Evolutionary conservation across 2,888 invertebrate genomes (phyloP).

Genomic region (Agrochola macilenta): DNA sequence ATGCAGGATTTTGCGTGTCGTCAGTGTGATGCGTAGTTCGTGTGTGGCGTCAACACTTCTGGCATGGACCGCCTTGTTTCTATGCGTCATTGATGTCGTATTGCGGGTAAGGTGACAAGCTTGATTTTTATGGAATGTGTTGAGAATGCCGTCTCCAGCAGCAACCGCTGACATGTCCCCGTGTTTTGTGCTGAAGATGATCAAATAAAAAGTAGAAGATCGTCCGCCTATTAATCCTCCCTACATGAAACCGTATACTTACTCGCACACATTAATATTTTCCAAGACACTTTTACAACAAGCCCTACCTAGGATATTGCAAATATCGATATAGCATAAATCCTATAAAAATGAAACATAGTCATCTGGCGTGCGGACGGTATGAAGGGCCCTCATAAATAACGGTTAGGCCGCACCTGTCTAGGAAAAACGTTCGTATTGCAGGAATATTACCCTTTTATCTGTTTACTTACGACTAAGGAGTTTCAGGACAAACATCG

Average conservation of each 20-base stretch:
- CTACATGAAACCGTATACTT: slow-evolving; percentile 26
- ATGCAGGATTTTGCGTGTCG: too few relatives aligned
- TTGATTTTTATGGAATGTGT: not conserved
- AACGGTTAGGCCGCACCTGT: slow-evolving; percentile 79
- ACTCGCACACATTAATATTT: slow-evolving; percentile 26
- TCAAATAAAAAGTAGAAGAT: not conserved
- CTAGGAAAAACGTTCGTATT: slow-evolving; percentile 69
- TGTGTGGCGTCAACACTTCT: too few relatives aligned
- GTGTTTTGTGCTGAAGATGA: not conserved
- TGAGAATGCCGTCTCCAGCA: not conserved
- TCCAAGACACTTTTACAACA: slow-evolving; percentile 39
- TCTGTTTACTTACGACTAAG: slow-evolving; percentile 64
- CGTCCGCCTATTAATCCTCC: not conserved
- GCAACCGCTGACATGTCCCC: not conserved
- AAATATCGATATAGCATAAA: slow-evolving; percentile 72
- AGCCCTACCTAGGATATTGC: slow-evolving; percentile 56
- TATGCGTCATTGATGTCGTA: too few relatives aligned
- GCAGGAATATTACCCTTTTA: slow-evolving; percentile 68
- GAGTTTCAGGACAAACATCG: slow-evolving; percentile 47
- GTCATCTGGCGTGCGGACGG: slow-evolving; percentile 65
- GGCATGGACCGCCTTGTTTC: too few relatives aligned
- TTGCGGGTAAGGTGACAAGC: not conserved
- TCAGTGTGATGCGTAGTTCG: too few relatives aligned
- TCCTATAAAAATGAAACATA: slow-evolving; percentile 78
- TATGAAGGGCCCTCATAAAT: slow-evolving; percentile 80